These are phyloP conservation scores for Oreochromis mossambicus DNA, from an alignment of 2,797 vertebrate genomes.

Conservation along the genomic window DNA sequence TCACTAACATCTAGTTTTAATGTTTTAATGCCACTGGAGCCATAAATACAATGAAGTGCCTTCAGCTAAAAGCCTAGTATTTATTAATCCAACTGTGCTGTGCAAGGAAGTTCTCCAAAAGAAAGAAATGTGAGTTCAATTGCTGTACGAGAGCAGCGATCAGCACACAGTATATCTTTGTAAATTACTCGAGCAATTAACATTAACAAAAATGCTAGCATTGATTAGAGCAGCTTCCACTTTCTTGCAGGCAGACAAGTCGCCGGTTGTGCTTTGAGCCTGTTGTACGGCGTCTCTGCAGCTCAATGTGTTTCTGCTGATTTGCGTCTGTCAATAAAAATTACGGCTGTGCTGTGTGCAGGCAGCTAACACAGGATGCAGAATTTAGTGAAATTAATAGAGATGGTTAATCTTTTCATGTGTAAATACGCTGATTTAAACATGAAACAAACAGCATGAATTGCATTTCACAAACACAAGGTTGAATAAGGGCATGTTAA, in stretches of 20 bases:
- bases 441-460: slow-evolving; percentile 68
- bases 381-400: slow-evolving; percentile 58
- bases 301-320: neutral
- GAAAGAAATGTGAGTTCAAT: neutral
- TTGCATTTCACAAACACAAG: slow-evolving; percentile 58
- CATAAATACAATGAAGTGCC: slow-evolving; percentile 44
- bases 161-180: slow-evolving; percentile 2
- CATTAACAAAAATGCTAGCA: slow-evolving; percentile 19
- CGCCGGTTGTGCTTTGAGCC: neutral
- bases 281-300: neutral
- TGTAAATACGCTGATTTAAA: slow-evolving; percentile 70
- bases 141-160: neutral
- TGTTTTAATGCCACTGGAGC: slow-evolving; percentile 27
- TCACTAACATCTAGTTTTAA: slow-evolving; percentile 25
- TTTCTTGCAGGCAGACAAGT: neutral
- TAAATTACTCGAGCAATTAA: slow-evolving; percentile 36
- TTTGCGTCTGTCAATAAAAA: slow-evolving; percentile 28
- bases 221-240: slow-evolving; percentile 18
- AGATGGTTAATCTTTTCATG: slow-evolving; percentile 65
- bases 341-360: neutral
- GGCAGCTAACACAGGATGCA: slow-evolving; percentile 1
- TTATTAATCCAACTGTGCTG: slow-evolving; percentile 29
- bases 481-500: slow-evolving; percentile 70
- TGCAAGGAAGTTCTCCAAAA: neutral
- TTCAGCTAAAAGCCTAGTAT: slow-evolving; percentile 41